phyloP scores from a whole-genome alignment of 2,113 vertebrate species.

The Neofelis nebulosa region DNA sequence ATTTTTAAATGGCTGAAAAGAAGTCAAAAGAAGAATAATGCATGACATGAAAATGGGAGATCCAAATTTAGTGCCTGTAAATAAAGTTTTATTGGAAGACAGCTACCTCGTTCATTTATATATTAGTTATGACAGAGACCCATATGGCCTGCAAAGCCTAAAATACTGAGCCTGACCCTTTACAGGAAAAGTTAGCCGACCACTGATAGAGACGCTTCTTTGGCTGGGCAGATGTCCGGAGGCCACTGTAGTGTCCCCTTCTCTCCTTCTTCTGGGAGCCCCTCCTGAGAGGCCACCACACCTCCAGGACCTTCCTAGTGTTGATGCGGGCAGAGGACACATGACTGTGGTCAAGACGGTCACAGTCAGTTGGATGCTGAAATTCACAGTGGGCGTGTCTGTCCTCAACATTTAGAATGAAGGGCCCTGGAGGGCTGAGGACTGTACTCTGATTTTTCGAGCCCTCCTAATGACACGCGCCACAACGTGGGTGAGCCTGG shows the following conservation, averaged over 20 bases:
- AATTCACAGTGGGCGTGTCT: neutral
- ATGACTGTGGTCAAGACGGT: neutral
- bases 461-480: rapidly evolving
- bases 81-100: neutral
- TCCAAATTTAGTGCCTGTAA: neutral
- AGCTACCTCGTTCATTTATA: neutral
- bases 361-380: neutral
- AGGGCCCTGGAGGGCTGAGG: neutral
- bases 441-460: neutral
- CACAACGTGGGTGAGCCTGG: neutral
- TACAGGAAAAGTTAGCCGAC: neutral
- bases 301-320: too few relatives aligned
- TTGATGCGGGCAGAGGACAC: neutral
- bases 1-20: neutral
- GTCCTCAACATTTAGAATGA: too few relatives aligned
- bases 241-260: neutral
- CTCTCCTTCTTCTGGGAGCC: neutral
- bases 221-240: neutral
- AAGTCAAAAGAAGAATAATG: neutral
- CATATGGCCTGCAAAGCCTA: neutral
- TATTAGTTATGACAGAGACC: neutral
- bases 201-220: neutral
- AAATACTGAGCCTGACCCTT: neutral
- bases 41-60: neutral
- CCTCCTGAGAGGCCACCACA: neutral